These are phyloP conservation scores for Gorsachius magnificus DNA, from an alignment of 2,797 vertebrate species.

Conservation along the genomic window DNA sequence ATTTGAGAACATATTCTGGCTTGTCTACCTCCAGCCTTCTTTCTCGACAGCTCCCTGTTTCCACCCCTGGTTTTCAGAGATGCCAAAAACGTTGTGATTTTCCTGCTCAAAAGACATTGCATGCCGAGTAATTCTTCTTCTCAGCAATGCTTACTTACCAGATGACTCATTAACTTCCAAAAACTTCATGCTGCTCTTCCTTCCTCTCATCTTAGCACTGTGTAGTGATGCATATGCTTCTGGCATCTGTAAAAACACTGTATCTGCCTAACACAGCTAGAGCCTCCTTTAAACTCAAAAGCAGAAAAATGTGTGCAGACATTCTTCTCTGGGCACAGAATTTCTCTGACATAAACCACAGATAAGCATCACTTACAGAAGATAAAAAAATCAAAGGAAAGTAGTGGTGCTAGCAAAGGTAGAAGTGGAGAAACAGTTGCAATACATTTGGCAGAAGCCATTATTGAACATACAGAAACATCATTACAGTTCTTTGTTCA, in stretches of 20 bases:
- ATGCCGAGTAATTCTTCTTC: background rate
- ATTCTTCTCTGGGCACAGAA: background rate
- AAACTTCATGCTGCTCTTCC: slow-evolving; percentile 43
- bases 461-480: background rate
- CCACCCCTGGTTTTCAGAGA: slow-evolving; percentile 6
- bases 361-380: background rate
- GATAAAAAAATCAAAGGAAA: background rate
- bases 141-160: slow-evolving; percentile 16
- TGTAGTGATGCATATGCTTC: slow-evolving; percentile 28
- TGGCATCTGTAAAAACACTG: slow-evolving; percentile 41
- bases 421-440: background rate
- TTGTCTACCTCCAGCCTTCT: background rate
- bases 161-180: slow-evolving; percentile 46
- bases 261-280: slow-evolving; percentile 12
- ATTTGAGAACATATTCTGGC: slow-evolving; percentile 2
- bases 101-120: background rate
- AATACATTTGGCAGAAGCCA: background rate
- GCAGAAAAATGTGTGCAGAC: background rate
- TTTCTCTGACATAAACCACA: background rate
- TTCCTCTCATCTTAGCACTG: slow-evolving; percentile 26
- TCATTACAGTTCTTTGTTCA: background rate
- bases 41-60: background rate
- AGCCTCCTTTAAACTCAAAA: background rate
- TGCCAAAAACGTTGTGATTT: slow-evolving; percentile 12
- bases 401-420: background rate